phyloP scores from a whole-genome alignment of 2,113 vertebrate species.

The Apistogramma diplotaenia region DNA sequence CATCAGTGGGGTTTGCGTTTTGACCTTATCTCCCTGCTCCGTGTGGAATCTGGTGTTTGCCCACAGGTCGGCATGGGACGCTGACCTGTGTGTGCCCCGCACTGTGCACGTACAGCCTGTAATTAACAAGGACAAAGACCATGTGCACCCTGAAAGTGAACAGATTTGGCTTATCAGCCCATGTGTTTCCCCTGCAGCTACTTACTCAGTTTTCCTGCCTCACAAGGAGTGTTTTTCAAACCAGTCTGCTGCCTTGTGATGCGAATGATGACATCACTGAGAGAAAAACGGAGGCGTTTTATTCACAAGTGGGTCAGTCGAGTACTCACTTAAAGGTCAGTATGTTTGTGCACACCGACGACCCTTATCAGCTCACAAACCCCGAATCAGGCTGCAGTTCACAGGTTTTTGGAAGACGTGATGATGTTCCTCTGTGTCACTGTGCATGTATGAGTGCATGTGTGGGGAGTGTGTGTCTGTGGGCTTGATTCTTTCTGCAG shows the following conservation, averaged over 20 bases:
- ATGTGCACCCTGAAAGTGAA: constrained; percentile 3
- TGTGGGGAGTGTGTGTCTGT: neutral
- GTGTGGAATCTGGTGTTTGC: neutral
- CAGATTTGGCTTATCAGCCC: neutral
- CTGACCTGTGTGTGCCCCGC: neutral
- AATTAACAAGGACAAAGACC: neutral
- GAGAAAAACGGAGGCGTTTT: neutral
- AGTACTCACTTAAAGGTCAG: neutral
- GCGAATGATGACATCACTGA: neutral
- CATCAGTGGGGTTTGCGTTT: neutral
- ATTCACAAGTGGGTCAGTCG: neutral
- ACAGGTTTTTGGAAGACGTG: neutral
- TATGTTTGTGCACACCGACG: neutral
- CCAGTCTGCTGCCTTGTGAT: constrained; percentile 24
- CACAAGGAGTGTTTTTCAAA: constrained; percentile 1
- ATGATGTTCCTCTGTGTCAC: too few relatives aligned
- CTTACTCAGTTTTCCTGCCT: neutral
- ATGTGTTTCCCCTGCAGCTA: constrained; percentile 30
- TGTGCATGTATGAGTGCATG: too few relatives aligned
- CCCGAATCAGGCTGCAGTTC: neutral
- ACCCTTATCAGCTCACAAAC: neutral
- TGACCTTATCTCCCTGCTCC: neutral
- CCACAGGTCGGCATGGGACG: neutral
- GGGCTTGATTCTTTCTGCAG: neutral
- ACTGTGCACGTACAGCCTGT: neutral